Evolutionary conservation across 2,113 vertebrate genomes (phyloP).

Genomic region (Trochalopteron elliotii): DNA sequence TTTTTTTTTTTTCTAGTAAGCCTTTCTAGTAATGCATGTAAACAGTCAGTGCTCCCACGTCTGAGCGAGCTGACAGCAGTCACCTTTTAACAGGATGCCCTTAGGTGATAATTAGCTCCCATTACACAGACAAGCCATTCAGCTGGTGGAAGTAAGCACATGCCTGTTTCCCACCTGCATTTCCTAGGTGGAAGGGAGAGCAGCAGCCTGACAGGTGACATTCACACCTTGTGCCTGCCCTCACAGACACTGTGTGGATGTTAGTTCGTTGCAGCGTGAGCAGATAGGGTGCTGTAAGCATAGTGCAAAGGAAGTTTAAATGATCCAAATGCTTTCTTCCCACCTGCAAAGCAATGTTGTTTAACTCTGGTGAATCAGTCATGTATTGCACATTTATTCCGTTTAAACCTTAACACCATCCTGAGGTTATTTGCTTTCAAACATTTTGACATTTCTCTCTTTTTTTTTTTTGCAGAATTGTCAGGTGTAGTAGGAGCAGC

Average conservation of each 20-base stretch:
- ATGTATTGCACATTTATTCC: neutral
- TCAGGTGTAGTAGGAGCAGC: neutral
- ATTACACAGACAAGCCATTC: neutral
- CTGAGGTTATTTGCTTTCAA: neutral
- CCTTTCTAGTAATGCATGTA: neutral
- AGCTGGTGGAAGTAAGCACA: neutral
- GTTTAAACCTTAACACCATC: neutral
- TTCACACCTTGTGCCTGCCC: neutral
- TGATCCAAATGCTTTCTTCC: neutral
- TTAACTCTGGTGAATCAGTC: neutral
- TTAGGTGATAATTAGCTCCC: neutral
- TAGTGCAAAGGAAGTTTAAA: neutral
- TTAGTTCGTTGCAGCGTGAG: fast-evolving
- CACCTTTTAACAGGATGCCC: neutral
- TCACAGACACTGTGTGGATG: neutral
- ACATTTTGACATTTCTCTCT: neutral
- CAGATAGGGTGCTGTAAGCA: neutral
- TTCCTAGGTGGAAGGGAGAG: neutral
- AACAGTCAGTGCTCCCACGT: fast-evolving
- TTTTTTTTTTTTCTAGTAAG: neutral
- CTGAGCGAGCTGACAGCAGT: neutral
- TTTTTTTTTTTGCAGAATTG: neutral
- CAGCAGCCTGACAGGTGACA: neutral
- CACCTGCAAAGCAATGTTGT: neutral
- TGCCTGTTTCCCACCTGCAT: neutral